Percentiles rank a stretch among this genome's conserved stretches.
phyloP scores from a whole-genome alignment of 2,888 invertebrate species.

The Liposcelis brunnea region DNA sequence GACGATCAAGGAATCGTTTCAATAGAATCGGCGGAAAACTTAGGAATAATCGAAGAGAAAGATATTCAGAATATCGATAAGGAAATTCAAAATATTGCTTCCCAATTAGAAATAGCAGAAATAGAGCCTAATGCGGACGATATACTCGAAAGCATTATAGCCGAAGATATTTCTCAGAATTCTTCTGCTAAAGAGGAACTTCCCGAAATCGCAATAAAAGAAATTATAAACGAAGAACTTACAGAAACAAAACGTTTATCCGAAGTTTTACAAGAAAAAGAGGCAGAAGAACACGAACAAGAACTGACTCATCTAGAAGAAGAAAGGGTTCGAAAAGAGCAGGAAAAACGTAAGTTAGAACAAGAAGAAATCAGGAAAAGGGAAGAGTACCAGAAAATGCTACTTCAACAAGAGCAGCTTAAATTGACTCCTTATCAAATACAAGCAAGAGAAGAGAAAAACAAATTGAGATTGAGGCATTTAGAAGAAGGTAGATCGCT shows the following conservation, averaged over 20 bases:
- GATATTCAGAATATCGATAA: neutral
- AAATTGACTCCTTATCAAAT: constrained; percentile 4
- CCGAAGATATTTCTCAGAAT: too few species aligned
- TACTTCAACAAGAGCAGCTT: constrained; percentile 3
- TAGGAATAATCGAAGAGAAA: neutral
- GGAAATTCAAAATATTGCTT: constrained; percentile 4
- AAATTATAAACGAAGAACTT: constrained; percentile 3
- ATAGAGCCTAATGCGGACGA: too few species aligned
- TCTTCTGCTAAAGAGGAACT: neutral
- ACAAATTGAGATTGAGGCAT: constrained; percentile 1
- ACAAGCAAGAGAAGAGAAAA: constrained; percentile 5
- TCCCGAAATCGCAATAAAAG: neutral
- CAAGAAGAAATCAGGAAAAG: neutral
- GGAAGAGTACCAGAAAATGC: constrained; percentile 2
- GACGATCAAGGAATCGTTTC: too few species aligned
- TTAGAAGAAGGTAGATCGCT: neutral
- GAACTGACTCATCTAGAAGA: neutral
- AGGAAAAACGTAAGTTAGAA: neutral
- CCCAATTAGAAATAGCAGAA: neutral
- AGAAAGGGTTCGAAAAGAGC: neutral
- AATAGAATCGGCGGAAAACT: neutral
- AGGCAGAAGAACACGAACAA: neutral
- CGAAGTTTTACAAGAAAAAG: neutral
- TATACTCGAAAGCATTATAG: too few species aligned
- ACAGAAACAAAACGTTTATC: neutral